Evolutionary conservation across 2,113 vertebrate genomes (phyloP), one percentile per base, ranked within the genome.

Genomic region (Lepidothrix coronata): DNA sequence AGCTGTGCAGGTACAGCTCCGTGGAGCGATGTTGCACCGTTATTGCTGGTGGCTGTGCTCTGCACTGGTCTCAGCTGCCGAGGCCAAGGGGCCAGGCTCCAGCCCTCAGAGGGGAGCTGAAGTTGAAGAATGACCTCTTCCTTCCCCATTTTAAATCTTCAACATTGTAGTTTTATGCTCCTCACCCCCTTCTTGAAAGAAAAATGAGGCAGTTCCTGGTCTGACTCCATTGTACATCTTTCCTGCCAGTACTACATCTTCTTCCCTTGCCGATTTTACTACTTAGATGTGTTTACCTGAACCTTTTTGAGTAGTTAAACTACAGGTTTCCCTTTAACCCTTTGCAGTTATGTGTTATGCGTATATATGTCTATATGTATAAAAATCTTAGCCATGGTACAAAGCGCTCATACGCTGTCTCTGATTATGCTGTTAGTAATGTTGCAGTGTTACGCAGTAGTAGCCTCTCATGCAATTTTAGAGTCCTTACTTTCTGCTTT

Each of bases 231-330:
- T 8, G 8, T 35, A 14, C 13, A 7, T 65, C 25, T 66, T 71
- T 79, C 41, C 35, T 61, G 35, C 13, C 41, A 75, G 22, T 39
- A 25, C 10, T 91, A 4, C 39, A 27, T 70, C 51, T 65, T 63
- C 27, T 68, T 78, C 21, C 35, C 33, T 66, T 52, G 35, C 15
- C 41, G 25, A 35, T 41, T 55, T 72, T 57, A 19, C 58, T 46
- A 16, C 52, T 67, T 67, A 30, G 25, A 21, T 3, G 4, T 25
- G 1, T 66, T 92, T 82, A 35, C 21, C 35, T 4, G 1, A 30
- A 59, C 10, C 5, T 9, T 67, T 76, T 57, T 0, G 0, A 51
- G 24, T 35, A 57, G 46, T 51, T 82, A 61, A 0, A 0, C 37
- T 73, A 6, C 58, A 67, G 57, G 35, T 63, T 57, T 92, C 17